These are phyloP conservation scores for Brachyrhaphis roseni DNA, from an alignment of 2,797 vertebrate genomes.

Conservation along the genomic window DNA sequence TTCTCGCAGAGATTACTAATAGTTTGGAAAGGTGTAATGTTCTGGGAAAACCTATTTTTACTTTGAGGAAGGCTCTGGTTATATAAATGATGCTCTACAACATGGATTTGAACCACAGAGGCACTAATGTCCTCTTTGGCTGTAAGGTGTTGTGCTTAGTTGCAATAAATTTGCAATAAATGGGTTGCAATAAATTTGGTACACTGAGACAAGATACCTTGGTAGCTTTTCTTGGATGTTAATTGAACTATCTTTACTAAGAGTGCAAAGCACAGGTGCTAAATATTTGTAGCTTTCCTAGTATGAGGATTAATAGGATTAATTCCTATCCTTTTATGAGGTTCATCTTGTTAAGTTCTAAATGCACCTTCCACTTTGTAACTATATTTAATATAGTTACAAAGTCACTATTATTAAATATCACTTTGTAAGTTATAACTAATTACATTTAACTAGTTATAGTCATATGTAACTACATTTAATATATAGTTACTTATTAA, in stretches of 20 bases:
- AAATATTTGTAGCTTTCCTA: constrained; percentile 1
- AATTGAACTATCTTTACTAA: neutral
- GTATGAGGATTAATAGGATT: too few species aligned
- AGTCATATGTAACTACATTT: too few species aligned
- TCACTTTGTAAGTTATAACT: too few species aligned
- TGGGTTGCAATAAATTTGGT: constrained; percentile 39
- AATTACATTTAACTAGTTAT: too few species aligned
- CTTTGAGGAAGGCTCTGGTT: constrained; percentile 58
- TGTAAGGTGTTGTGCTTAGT: constrained; percentile 57
- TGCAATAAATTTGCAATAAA: constrained; percentile 36
- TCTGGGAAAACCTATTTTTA: constrained; percentile 59
- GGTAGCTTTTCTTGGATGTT: neutral
- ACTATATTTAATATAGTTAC: too few species aligned
- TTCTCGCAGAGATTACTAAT: constrained; percentile 61
- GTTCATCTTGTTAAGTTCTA: too few species aligned
- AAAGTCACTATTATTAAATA: too few species aligned
- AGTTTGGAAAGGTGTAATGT: constrained; percentile 49
- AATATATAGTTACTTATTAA: too few species aligned
- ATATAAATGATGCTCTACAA: constrained; percentile 46
- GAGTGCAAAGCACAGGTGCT: constrained; percentile 7
- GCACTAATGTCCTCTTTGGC: constrained; percentile 46
- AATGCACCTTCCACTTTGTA: too few species aligned
- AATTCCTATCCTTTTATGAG: too few species aligned
- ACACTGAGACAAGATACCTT: neutral
- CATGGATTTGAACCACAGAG: constrained; percentile 48